Percentiles rank a stretch among this genome's conserved stretches.
These are phyloP conservation scores for Philonicus albiceps DNA, from an alignment of 2,888 invertebrate species.

Conservation along the genomic window DNA sequence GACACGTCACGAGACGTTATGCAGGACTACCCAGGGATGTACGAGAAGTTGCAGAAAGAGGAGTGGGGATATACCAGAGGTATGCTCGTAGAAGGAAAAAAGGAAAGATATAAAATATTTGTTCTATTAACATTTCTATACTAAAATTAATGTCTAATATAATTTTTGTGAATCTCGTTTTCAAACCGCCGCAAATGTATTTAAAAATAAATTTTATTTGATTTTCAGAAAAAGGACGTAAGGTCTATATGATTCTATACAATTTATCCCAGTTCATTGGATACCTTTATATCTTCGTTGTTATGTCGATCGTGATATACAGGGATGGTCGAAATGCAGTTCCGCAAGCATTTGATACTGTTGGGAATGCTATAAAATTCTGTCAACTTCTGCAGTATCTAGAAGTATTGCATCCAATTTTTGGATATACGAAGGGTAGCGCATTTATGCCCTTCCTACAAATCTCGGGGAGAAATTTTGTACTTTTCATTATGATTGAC, in stretches of 20 bases:
- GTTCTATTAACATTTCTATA: too few relatives aligned
- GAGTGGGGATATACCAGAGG: slow-evolving; percentile 82
- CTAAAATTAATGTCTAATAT: not conserved
- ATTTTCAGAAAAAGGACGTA: slow-evolving; percentile 76
- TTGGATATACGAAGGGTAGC: slow-evolving; percentile 86
- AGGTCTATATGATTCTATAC: slow-evolving; percentile 86
- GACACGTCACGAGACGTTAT: slow-evolving; percentile 75
- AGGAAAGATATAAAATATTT: too few relatives aligned
- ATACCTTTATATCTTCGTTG: slow-evolving; percentile 77
- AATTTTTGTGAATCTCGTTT: too few relatives aligned
- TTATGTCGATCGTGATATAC: slow-evolving; percentile 77
- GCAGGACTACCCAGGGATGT: slow-evolving; percentile 81
- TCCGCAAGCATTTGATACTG: slow-evolving; percentile 73
- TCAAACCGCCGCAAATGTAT: too few relatives aligned
- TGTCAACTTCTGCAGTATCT: slow-evolving; percentile 83
- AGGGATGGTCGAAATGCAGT: slow-evolving; percentile 78
- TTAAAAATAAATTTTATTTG: not conserved
- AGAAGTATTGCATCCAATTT: slow-evolving; percentile 88
- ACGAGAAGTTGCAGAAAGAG: slow-evolving; percentile 75
- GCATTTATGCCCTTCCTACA: slow-evolving; percentile 78
- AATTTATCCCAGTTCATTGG: slow-evolving; percentile 91
- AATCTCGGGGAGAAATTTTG: slow-evolving; percentile 78
- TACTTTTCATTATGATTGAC: slow-evolving; percentile 84
- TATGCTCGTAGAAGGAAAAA: slow-evolving; percentile 54
- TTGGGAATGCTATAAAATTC: slow-evolving; percentile 81